phyloP scores from a whole-genome alignment of 2,797 vertebrate species.

The Helarctos malayanus region DNA sequence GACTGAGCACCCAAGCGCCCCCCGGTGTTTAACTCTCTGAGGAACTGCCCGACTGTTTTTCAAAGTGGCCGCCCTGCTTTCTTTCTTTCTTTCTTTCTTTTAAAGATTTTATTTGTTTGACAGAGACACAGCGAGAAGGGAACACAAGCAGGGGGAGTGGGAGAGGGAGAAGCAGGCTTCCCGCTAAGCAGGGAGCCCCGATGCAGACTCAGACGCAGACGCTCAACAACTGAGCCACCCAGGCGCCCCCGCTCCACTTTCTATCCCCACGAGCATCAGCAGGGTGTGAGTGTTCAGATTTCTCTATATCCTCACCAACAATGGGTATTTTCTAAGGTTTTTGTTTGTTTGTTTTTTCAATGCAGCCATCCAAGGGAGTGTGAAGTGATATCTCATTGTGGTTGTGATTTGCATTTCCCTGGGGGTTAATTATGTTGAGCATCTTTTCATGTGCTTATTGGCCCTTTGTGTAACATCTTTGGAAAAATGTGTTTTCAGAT shows the following conservation, averaged over 20 bases:
- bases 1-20: too few relatives aligned
- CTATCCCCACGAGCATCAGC: not conserved
- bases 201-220: too few relatives aligned
- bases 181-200: too few relatives aligned
- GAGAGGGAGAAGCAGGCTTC: too few relatives aligned
- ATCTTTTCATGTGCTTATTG: constrained; percentile 6
- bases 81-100: too few relatives aligned
- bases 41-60: not conserved
- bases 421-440: not conserved
- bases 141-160: too few relatives aligned
- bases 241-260: not conserved
- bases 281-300: not conserved
- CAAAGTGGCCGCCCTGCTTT: not conserved
- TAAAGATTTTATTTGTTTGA: too few relatives aligned
- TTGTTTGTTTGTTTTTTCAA: not conserved
- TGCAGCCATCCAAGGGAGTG: not conserved
- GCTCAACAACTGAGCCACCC: too few relatives aligned
- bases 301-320: not conserved
- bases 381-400: not conserved
- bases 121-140: too few relatives aligned
- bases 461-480: constrained; percentile 7
- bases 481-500: not conserved
- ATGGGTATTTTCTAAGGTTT: not conserved
- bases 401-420: constrained; percentile 14
- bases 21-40: not conserved